Evolutionary conservation across 2,888 invertebrate species (phyloP), one percentile per base, ranked within the genome.

Genomic region (Epinotia brunnichana): DNA sequence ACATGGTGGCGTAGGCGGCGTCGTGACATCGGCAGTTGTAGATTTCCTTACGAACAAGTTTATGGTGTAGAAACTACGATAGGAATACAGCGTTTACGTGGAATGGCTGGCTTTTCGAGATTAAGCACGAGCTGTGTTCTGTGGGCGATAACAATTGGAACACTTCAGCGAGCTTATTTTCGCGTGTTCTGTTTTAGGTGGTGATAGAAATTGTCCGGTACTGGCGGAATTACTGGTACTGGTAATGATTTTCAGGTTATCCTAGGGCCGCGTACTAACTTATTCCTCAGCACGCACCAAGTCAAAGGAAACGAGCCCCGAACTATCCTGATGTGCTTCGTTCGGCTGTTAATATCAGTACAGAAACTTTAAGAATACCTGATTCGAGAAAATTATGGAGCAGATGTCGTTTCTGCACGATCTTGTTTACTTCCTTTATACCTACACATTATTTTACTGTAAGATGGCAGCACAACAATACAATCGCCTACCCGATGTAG

Each of bases 1-100:
- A 85, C 83, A 84, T 80, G 77, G 76, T 77, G 77, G 81, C 82
- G 82, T 78, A 80, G 77, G 77, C 77, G 84, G 84, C 80, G 88
- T 86, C 80, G 88, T 87, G 78, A 84, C 73, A 76, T 73, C 74
- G 79, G 79, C 78, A 79, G 81, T 80, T 75, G 75, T 74, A 59
- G 74, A 69, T 76, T 76, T 79, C 76, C 74, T 78, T 79, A 67
- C 70, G 76, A 78, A 82, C 83, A 80, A 84, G 85, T 86, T 87
- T 85, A 86, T 84, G 83, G 78, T 76, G 77, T 79, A 77, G 54
- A 66, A 63, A 73, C 41, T 53, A 69, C 41, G 44, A 24, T 56
- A 57, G 63, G 60, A 59, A 62, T 57, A 61, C 53, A 60, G 53
- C 56, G 62, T 68, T 62, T 67, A 67, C 60, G 56, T 57, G 54